phyloP scores from a whole-genome alignment of 2,797 vertebrate genomes.

The Anas georgica region DNA sequence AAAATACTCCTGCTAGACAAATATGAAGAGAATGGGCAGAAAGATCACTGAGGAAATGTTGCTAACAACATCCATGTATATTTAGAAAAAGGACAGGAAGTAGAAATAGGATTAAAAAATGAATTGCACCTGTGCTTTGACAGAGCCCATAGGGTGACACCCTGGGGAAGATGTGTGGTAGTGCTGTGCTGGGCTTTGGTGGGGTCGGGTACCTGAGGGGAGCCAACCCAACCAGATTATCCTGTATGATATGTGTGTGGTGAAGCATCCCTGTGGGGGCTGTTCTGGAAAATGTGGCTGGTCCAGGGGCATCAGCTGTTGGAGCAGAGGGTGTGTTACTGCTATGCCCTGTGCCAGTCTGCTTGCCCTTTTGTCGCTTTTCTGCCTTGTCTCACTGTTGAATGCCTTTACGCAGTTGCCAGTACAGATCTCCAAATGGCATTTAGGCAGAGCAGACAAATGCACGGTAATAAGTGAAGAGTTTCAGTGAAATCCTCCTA shows the following conservation, averaged over 20 bases:
- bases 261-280: background rate
- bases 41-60: background rate
- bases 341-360: rapidly evolving
- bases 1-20: background rate
- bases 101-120: background rate
- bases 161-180: background rate
- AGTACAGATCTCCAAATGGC: background rate
- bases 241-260: background rate
- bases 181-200: background rate
- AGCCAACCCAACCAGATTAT: background rate
- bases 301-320: background rate
- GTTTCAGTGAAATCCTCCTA: background rate
- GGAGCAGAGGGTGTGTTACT: background rate
- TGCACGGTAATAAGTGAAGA: background rate
- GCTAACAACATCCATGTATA: background rate
- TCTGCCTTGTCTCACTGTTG: background rate
- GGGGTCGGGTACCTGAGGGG: background rate
- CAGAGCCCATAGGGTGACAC: background rate
- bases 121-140: background rate
- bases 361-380: background rate
- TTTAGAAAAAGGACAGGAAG: background rate
- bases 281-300: background rate
- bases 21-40: background rate
- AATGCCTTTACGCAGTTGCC: background rate
- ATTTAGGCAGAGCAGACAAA: background rate